Conservation (phyloP, 1,140 invertebrate species). For the Cyrtorhinus lividipennis region DNA sequence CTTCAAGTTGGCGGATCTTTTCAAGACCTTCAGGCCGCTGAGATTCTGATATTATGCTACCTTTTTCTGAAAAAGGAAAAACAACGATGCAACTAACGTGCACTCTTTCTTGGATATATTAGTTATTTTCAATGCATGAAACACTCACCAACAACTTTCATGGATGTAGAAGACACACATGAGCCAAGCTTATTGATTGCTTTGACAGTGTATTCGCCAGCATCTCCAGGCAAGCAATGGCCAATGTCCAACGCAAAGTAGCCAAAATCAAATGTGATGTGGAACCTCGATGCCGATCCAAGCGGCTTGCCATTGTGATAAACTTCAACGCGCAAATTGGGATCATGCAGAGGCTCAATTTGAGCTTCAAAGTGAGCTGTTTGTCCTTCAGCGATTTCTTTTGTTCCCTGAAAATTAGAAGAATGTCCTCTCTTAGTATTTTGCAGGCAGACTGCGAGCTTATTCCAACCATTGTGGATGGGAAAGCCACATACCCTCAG, state of each 20-base stretch:
- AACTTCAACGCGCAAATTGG: slow-evolving; percentile 78
- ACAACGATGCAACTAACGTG: too few species aligned
- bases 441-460: too few species aligned
- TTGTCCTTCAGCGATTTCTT: slow-evolving; percentile 68
- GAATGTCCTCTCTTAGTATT: too few species aligned
- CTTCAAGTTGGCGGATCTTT: slow-evolving; percentile 84
- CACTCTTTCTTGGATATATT: too few species aligned
- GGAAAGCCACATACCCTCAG: slow-evolving; percentile 39
- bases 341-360: slow-evolving; percentile 81
- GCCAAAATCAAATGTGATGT: slow-evolving; percentile 90
- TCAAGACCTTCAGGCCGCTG: slow-evolving; percentile 91
- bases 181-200: slow-evolving; percentile 78
- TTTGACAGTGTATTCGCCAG: slow-evolving; percentile 81
- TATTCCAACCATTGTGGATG: background rate
- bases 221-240: slow-evolving; percentile 81
- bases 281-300: slow-evolving; percentile 72
- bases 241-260: slow-evolving; percentile 85
- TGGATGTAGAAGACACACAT: slow-evolving; percentile 62
- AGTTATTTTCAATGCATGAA: too few species aligned
- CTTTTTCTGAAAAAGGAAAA: slow-evolving; percentile 39
- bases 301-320: slow-evolving; percentile 80
- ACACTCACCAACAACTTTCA: slow-evolving; percentile 40
- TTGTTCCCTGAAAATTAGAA: slow-evolving; percentile 51
- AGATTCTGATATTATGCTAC: slow-evolving; percentile 82
- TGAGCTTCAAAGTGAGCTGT: slow-evolving; percentile 82